Conservation (phyloP, 2,797 vertebrate genomes). For the Myioborus melanocephalus region DNA sequence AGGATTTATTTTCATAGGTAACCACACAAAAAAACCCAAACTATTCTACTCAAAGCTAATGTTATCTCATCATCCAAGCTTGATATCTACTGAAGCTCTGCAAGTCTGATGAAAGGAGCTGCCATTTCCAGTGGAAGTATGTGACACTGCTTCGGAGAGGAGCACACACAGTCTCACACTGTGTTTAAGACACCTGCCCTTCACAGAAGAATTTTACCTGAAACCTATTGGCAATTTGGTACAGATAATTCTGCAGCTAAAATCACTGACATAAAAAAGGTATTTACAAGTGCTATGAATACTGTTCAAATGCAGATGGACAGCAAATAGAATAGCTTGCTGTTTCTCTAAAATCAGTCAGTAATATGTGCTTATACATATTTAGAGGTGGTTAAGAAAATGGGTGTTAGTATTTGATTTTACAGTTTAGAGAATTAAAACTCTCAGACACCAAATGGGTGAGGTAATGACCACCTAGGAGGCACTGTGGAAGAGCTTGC, state of each 20-base stretch:
- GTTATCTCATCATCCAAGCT: background rate
- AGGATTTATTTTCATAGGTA: background rate
- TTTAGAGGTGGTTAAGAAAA: background rate
- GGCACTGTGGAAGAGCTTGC: background rate
- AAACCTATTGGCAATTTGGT: background rate
- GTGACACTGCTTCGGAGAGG: background rate
- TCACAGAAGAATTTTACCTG: background rate
- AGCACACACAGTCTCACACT: background rate
- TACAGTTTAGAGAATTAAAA: background rate
- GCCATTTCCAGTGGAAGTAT: background rate
- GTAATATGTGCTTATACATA: background rate
- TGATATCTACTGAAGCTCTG: background rate
- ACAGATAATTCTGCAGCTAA: background rate
- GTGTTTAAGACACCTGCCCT: background rate
- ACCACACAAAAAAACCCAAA: fast-evolving
- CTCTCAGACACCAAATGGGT: background rate
- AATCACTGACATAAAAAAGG: background rate
- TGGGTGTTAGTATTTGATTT: background rate
- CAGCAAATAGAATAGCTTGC: background rate
- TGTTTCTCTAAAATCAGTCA: background rate
- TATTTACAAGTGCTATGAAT: background rate
- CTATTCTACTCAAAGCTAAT: background rate
- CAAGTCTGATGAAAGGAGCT: background rate
- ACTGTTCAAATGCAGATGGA: background rate
- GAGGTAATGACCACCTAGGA: background rate